Conservation (phyloP, 37 sponge, comb jelly and placozoan species). For the Agelas oroides region DNA sequence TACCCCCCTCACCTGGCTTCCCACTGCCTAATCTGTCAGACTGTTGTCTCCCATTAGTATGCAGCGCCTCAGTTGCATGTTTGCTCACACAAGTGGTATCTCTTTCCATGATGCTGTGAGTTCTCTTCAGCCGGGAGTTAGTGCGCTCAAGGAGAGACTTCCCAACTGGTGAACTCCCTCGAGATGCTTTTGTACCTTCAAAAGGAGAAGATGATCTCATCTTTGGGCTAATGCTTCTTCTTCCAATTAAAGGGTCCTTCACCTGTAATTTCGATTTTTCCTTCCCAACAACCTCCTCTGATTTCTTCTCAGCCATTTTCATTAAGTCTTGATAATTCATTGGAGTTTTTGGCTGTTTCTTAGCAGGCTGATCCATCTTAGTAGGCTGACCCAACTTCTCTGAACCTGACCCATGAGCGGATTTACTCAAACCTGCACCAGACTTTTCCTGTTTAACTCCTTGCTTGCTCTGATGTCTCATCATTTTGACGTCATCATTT, state of each 20-base stretch:
- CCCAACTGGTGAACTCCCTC: constrained; percentile 9
- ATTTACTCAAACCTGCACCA: no score
- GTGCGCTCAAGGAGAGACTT: constrained; percentile 9
- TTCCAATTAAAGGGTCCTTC: not conserved
- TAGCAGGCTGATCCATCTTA: not conserved
- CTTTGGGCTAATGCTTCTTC: not conserved
- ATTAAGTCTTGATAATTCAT: constrained; percentile 47
- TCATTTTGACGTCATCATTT: not conserved
- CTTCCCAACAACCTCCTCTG: not conserved
- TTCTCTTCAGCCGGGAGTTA: not conserved
- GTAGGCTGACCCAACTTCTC: no score
- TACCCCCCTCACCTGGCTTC: no score
- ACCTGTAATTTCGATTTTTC: not conserved
- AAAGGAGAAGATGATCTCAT: not conserved
- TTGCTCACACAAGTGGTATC: no score
- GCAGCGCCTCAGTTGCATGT: no score
- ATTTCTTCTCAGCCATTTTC: constrained; percentile 53
- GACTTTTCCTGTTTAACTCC: not conserved
- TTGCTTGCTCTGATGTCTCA: not conserved
- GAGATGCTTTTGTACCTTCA: not conserved
- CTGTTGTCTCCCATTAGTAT: no score
- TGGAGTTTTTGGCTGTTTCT: constrained; percentile 18
- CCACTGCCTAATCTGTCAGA: no score
- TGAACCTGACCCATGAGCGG: no score
- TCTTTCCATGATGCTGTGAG: no score